Evolutionary conservation across 2,113 vertebrate genomes (phyloP).

Genomic region (Baryphthengus martii): DNA sequence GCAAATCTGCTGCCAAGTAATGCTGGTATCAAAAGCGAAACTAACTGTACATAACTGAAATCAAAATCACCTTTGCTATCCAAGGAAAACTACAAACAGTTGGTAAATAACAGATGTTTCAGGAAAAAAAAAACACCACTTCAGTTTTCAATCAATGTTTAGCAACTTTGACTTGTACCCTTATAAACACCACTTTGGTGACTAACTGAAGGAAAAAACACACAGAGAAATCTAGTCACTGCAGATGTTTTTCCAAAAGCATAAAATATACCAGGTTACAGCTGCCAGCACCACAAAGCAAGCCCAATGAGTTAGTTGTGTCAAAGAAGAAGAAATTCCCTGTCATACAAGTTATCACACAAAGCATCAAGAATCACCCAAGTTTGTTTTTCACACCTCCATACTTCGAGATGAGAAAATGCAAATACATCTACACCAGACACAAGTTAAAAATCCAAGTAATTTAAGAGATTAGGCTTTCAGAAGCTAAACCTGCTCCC

Average conservation of each 20-base stretch:
- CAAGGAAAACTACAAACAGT: neutral
- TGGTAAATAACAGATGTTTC: neutral
- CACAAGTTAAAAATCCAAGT: neutral
- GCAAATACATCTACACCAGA: neutral
- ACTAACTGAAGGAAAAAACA: neutral
- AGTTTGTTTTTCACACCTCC: neutral
- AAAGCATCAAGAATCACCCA: neutral
- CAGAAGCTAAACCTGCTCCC: neutral
- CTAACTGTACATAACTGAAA: neutral
- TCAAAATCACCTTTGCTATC: neutral
- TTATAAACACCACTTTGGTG: neutral
- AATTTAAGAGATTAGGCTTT: neutral
- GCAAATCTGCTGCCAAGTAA: neutral
- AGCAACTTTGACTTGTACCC: neutral
- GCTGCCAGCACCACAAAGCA: rapidly evolving
- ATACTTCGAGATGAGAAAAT: neutral
- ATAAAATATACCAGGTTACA: neutral
- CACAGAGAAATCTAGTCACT: rapidly evolving
- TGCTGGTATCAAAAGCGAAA: neutral
- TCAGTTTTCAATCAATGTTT: neutral
- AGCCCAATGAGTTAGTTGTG: rapidly evolving
- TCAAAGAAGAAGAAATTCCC: neutral
- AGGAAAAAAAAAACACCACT: neutral
- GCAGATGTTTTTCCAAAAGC: neutral
- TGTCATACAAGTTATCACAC: neutral